phyloP scores from a whole-genome alignment of 92 coral and sea anemone genomes.

The Paragorgia papillata region DNA sequence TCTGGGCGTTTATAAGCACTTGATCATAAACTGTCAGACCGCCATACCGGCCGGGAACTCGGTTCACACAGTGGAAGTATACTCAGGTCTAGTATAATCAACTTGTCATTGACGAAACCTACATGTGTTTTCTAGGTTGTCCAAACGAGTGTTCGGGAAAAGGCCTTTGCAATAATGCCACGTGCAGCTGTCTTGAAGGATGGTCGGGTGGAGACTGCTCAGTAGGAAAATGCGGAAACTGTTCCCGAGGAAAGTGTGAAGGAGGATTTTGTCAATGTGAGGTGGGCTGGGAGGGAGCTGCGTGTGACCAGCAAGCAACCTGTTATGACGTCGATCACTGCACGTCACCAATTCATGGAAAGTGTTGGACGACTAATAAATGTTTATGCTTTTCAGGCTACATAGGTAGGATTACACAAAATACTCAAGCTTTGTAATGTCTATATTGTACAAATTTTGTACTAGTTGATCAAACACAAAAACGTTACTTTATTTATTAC shows the following conservation, averaged over 20 bases:
- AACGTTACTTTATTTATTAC: too few relatives aligned
- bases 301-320: slow-evolving; percentile 57
- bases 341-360: slow-evolving; percentile 57
- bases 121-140: slow-evolving; percentile 62
- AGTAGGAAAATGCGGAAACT: slow-evolving; percentile 54
- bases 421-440: too few relatives aligned
- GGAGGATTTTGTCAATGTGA: slow-evolving; percentile 70
- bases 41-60: too few relatives aligned
- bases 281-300: slow-evolving; percentile 65
- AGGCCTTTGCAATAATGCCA: slow-evolving; percentile 63
- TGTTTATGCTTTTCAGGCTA: slow-evolving; percentile 61
- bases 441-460: too few relatives aligned
- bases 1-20: too few relatives aligned
- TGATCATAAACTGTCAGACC: too few relatives aligned
- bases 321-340: slow-evolving; percentile 62
- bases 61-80: too few relatives aligned
- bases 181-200: slow-evolving; percentile 64
- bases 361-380: slow-evolving; percentile 54
- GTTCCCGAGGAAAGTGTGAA: slow-evolving; percentile 64
- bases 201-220: slow-evolving; percentile 67
- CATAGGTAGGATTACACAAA: slow-evolving; percentile 57
- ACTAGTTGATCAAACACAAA: too few relatives aligned
- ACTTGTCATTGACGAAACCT: too few relatives aligned
- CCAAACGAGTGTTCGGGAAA: slow-evolving; percentile 67
- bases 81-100: too few relatives aligned